Percentiles rank a stretch among this genome's conserved stretches.
These are phyloP conservation scores for Pangasius sanitwongsei DNA, from an alignment of 2,797 vertebrate genomes.

Conservation along the genomic window DNA sequence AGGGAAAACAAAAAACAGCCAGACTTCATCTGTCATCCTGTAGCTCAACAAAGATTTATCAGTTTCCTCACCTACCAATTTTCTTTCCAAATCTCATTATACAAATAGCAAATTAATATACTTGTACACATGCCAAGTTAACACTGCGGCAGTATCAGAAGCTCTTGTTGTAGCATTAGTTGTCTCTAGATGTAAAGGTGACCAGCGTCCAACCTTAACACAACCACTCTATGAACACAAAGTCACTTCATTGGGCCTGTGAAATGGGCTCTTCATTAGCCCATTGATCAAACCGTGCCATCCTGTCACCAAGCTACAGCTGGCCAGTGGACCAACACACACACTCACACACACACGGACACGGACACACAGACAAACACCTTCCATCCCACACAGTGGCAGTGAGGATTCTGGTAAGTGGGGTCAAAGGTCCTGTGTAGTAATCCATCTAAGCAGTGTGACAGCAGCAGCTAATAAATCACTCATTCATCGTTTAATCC, in stretches of 20 bases:
- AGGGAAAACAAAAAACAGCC: conserved; percentile 1
- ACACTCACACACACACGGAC: conserved; percentile 50
- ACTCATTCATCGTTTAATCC: conserved; percentile 86
- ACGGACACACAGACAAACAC: conserved; percentile 54
- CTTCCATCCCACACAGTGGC: conserved; percentile 67
- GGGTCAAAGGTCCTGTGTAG: conserved; percentile 82
- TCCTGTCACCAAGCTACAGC: conserved; percentile 83
- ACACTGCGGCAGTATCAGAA: not conserved
- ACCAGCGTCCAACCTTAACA: conserved; percentile 43
- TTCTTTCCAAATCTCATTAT: conserved; percentile 19
- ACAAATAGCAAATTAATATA: conserved; percentile 15
- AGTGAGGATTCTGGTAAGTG: conserved; percentile 76
- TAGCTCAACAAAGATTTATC: conserved; percentile 39
- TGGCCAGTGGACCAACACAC: conserved; percentile 70
- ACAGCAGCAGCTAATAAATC: conserved; percentile 86
- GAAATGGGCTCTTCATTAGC: conserved; percentile 81
- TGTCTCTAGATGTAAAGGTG: conserved; percentile 34
- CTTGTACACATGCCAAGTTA: not conserved
- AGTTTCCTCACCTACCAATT: conserved; percentile 17
- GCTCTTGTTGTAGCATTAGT: conserved; percentile 26
- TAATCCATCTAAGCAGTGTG: conserved; percentile 85
- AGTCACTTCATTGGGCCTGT: conserved; percentile 77
- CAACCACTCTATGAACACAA: conserved; percentile 54
- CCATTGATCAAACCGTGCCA: conserved; percentile 83
- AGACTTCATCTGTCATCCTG: conserved; percentile 19